Base-by-base conservation (phyloP, 2,888 invertebrate genomes). In the Synanthedon formicaeformis region DNA sequence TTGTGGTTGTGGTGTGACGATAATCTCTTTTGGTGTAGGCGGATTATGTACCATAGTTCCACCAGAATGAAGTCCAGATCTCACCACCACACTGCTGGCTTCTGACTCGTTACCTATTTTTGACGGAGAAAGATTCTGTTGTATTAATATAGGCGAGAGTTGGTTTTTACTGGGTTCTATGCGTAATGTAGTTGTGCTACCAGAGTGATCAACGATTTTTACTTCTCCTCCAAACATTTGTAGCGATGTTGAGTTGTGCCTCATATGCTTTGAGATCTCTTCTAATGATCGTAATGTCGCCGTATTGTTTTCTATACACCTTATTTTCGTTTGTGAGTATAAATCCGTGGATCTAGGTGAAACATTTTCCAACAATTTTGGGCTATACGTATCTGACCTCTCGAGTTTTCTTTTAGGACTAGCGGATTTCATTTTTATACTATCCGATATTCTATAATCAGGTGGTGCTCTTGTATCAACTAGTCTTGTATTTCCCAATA, bases 201-300 rank as follows among this genome's bases (percentile, higher is more conserved):
- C 92, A 5, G 89, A 89, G 55, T 90, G 90, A 63, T 93, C 92
- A 40, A 92, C 84, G 59, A 94, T 93, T 74, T 93, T 91, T 0
- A 94, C 93, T 80, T 94, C 93, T 4, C 93, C 94, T 3, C 94
- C 93, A 73, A 93, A 94, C 88, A 93, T 89, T 77, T 93, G 93
- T 48, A 88, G 66, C 14, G 88, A 88, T 52, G 85, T 81, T 52
- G 87, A 87, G 66, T 83, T 87, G 61, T 89, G 89, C 54, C 89
- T 85, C 66, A 90, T 81, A 16, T 89, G 89, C 60, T 88, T 89
- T 40, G 90, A 86, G 56, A 90, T 75, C 66, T 91, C 91, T 62
- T 91, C 91, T 50, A 91, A 71, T 11, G 89, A 82, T 49, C 90
- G 73, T 45, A 90, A 66, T 23, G 87, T 79, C 48, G 85, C 72